These are phyloP conservation scores for Meda fulgida DNA, from an alignment of 2,797 vertebrate species.

Conservation along the genomic window DNA sequence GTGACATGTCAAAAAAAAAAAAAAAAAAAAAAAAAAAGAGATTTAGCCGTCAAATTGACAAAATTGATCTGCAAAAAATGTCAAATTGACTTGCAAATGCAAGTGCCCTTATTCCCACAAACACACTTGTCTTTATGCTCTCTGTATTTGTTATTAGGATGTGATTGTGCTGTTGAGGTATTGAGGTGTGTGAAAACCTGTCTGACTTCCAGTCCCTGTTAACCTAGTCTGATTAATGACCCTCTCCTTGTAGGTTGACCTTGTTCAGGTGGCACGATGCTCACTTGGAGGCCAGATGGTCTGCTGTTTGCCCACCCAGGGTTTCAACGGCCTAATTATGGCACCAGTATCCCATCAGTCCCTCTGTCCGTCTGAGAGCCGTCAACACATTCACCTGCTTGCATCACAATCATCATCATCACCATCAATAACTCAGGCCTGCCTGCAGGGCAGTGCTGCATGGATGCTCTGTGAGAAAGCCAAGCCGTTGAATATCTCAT, in stretches of 20 bases:
- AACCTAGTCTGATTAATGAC: slow-evolving; percentile 75
- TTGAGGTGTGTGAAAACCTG: slow-evolving; percentile 39
- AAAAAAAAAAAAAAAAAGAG: slow-evolving; percentile 3
- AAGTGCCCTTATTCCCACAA: slow-evolving; percentile 25
- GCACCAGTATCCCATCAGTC: slow-evolving; percentile 52
- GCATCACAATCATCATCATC: slow-evolving; percentile 57
- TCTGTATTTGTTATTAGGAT: slow-evolving; percentile 15
- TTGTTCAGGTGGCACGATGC: slow-evolving; percentile 68
- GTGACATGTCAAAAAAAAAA: neutral
- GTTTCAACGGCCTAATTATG: slow-evolving; percentile 66
- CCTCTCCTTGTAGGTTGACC: slow-evolving; percentile 65
- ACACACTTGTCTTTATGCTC: neutral
- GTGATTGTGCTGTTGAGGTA: neutral
- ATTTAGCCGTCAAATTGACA: slow-evolving; percentile 33
- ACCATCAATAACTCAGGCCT: slow-evolving; percentile 65
- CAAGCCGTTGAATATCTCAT: slow-evolving; percentile 59
- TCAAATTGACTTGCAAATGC: slow-evolving; percentile 42
- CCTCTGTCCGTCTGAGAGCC: slow-evolving; percentile 27
- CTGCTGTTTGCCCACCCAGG: slow-evolving; percentile 61
- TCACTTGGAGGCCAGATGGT: slow-evolving; percentile 72
- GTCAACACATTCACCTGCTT: slow-evolving; percentile 36
- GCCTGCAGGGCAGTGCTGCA: slow-evolving; percentile 51
- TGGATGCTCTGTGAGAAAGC: slow-evolving; percentile 60
- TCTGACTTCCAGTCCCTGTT: slow-evolving; percentile 45
- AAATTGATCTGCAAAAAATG: slow-evolving; percentile 14